Evolutionary conservation across 2,797 vertebrate species (phyloP).

Genomic region (Amblyopsis hoosieri): DNA sequence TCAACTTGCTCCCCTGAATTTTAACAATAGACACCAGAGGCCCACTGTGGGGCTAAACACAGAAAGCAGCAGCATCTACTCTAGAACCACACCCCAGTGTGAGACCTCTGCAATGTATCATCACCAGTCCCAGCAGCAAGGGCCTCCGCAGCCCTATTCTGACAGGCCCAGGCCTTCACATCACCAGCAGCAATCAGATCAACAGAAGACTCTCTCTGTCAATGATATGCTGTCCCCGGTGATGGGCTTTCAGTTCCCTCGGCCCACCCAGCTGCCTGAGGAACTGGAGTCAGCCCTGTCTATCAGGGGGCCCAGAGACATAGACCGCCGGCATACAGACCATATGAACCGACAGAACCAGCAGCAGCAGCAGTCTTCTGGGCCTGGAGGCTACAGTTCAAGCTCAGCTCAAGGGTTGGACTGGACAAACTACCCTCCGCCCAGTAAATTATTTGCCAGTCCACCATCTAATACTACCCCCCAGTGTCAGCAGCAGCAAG

Average conservation of each 20-base stretch:
- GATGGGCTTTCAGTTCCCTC: slow-evolving; percentile 67
- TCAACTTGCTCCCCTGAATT: slow-evolving; percentile 74
- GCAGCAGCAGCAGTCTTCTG: slow-evolving; percentile 67
- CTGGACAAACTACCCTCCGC: slow-evolving; percentile 67
- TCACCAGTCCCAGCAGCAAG: slow-evolving; percentile 75
- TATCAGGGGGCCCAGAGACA: slow-evolving; percentile 61
- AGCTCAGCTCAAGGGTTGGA: slow-evolving; percentile 59
- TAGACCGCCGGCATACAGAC: slow-evolving; percentile 68
- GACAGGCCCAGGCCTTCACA: slow-evolving; percentile 50
- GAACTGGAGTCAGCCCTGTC: slow-evolving; percentile 71
- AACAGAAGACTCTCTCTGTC: slow-evolving; percentile 34
- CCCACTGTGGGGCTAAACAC: slow-evolving; percentile 72
- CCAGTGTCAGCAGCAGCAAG: slow-evolving; percentile 45
- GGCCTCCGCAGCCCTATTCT: slow-evolving; percentile 49
- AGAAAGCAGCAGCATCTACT: slow-evolving; percentile 67
- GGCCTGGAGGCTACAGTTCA: slow-evolving; percentile 58
- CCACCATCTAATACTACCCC: slow-evolving; percentile 28
- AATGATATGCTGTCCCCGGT: slow-evolving; percentile 58
- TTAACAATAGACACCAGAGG: slow-evolving; percentile 65
- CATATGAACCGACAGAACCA: slow-evolving; percentile 50
- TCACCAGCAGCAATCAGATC: slow-evolving; percentile 51
- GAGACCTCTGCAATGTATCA: slow-evolving; percentile 70
- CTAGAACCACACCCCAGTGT: slow-evolving; percentile 52
- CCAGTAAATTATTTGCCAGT: slow-evolving; percentile 62
- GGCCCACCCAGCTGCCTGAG: slow-evolving; percentile 68